A percentile compares a stretch with the other conserved stretches of the same genome.
phyloP scores from a whole-genome alignment of 2,113 vertebrate species.

The Gambusia holbrooki region DNA sequence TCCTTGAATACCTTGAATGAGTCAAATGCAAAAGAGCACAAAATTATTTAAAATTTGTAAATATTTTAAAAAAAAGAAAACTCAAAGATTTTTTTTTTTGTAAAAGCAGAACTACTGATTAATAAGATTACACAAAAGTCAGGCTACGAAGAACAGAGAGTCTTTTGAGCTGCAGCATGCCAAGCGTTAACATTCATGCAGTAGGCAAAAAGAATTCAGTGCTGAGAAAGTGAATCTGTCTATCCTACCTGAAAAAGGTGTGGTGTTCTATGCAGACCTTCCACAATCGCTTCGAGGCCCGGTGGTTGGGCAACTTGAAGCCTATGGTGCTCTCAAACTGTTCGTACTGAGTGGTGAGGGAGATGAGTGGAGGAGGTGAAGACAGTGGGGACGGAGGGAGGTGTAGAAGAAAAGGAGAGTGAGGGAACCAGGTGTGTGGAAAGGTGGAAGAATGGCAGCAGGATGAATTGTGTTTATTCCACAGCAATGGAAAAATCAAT shows the following conservation, averaged over 20 bases:
- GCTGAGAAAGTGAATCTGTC: slow-evolving; percentile 13
- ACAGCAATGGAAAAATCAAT: slow-evolving; percentile 56
- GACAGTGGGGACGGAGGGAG: slow-evolving; percentile 19
- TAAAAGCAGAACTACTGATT: neutral
- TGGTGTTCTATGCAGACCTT: slow-evolving; percentile 99
- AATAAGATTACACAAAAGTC: too few relatives aligned
- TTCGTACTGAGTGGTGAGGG: slow-evolving; percentile 84
- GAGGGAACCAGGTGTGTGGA: slow-evolving; percentile 51
- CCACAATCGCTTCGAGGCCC: slow-evolving; percentile 98
- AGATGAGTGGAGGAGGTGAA: slow-evolving; percentile 25
- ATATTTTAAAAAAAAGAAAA: too few relatives aligned
- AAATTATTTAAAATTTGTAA: neutral
- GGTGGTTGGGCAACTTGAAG: slow-evolving; percentile 98
- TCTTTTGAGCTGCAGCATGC: neutral
- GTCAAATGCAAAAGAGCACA: neutral
- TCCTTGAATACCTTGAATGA: neutral
- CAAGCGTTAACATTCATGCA: slow-evolving; percentile 40
- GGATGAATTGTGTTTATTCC: slow-evolving; percentile 58
- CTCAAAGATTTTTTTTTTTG: neutral
- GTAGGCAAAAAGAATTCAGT: slow-evolving; percentile 12
- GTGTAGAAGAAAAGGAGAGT: slow-evolving; percentile 50
- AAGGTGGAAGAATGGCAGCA: slow-evolving; percentile 40
- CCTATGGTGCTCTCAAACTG: slow-evolving; percentile 99
- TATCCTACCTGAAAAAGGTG: slow-evolving; percentile 96
- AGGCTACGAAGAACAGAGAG: neutral